Base-by-base conservation (phyloP, 2,797 vertebrate genomes). In the Thripadectes ignobilis region DNA sequence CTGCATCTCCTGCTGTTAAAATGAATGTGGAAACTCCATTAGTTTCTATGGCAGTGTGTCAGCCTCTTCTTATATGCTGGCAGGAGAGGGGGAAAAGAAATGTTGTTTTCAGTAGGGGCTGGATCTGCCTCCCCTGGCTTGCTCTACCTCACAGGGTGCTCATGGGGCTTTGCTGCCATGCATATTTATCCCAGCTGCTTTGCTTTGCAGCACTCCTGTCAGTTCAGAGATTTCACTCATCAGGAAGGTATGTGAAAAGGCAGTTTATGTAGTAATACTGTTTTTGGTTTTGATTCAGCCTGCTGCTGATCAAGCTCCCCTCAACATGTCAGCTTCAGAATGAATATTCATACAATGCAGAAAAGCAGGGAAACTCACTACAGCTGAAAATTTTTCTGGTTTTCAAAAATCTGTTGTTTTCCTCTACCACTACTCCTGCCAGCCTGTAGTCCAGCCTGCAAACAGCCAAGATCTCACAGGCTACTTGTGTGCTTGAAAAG, bases 11-110 rank as follows among this genome's bases (percentile, higher is more conserved):
- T 86, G 85, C 91, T 94, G 94, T 32, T 94, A 88, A 89, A 93
- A 92, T 92, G 83, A 95, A 95, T 87, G 95, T 96, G 95, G 93
- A 95, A 97, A 88, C 67, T 95, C 89, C 93, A 95, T 90, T 95
- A 88, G 61, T 95, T 95, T 90, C 88, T 92, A 24, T 90, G 88
- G 93, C 93, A 46, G n/a, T 13, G 77, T 90, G 93, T 96, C 94
- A 96, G 80, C 83, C 59, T 86, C 85, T 77, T 77, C 92, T 63
- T 91, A 55, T 67, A 80, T 79, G 88, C 88, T 95, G 77, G 71
- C 89, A 90, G 69, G 29, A 67, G 84, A 63, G 61, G 61, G 82
- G 88, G 58, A 80, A 97, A 89, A 46, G 95, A 92, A 94, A 81
- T 17, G 32, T 24, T 71, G 29, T 72, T 96, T 74, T 75, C 81